Base-by-base conservation (phyloP, 1,140 invertebrate species). In the Bombyx mori region DNA sequence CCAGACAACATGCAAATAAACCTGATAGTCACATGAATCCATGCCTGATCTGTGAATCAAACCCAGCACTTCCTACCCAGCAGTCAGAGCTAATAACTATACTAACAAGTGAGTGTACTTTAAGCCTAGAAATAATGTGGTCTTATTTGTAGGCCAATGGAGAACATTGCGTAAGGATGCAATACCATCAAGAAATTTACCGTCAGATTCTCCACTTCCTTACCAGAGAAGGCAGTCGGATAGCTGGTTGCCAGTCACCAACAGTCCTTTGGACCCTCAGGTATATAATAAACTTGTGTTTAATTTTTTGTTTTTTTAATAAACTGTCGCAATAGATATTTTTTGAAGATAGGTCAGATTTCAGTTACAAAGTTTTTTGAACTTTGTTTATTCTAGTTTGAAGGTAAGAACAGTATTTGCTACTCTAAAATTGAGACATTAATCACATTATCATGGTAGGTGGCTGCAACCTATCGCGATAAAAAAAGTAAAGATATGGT, bases 111-210 rank as follows among this genome's bases (percentile, higher is more conserved):
- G 12, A 18, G 12, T 18, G 12, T 18, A 18, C 12, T 35, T 35
- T 7, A 8, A 47, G 45, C 45, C 45, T 3, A 4, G 26, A 35
- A 8, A 26, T 51, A 42, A 51, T 4, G 7, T 51, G 22, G 26
- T 50, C 7, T 51, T 9, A 43, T 47, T 54, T 76, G n/a, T 67
- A 88, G 85, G 85, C 9, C 82, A 83, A 69, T 86, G 81, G 82
- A 64, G 79, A 59, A 84, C 81, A 10, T 61, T 88, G 7, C 71
- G 79, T 9, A 88, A 86, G 64, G 80, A 88, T 70, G 86, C 86
- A 3, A 73, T 88, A 53, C 86, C 86, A 35, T 86, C 86, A 22
- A 71, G 70, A 49, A 88, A 88, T 57, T 60, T 86, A n/a, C 86
- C 86, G 6, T 68, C 73, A 2, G 79, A 86, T 7, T 58, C 68